Base-by-base conservation (phyloP, 2,113 vertebrate species). In the Procavia capensis region DNA sequence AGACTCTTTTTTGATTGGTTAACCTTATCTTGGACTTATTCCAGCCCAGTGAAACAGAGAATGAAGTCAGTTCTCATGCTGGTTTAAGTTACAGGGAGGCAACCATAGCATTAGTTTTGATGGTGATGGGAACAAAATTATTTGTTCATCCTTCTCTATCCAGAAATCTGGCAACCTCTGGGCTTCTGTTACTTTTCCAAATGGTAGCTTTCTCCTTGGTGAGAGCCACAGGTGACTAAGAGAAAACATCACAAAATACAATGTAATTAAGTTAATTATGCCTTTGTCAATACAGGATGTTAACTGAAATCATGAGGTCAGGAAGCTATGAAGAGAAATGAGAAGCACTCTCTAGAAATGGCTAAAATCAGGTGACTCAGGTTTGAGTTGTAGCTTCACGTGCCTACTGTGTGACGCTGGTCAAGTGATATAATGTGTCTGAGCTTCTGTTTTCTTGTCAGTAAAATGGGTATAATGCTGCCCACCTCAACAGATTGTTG, bases 41-140 rank as follows among this genome's bases (percentile, higher is more conserved):
- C 96, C 57, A 72, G 97, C 80, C 74, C 97, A 97, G 98, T 95
- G 96, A 98, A 96, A 79, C 97, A 68, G 81, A 87, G 81, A 94
- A 90, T 74, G 96, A 96, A 97, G 97, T 96, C 95, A 97, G 90
- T 92, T 93, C 95, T 85, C 90, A 85, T 90, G 94, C 93, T 66
- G 27, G 96, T 93, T 95, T 96, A 66, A 96, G 96, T 96, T 97
- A 96, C 74, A 95, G 80, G 97, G 96, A 97, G 92, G 96, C 83
- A 89, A 93, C 79, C 19, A 0, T 27, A 47, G n/a, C 14, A 27
- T 95, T 95, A 88, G 90, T 19, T 83, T 31, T 86, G 41, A 96
- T 91, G 47, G 81, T 45, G 90, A 83, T 96, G 89, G 81, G 64
- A 96, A 76, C 39, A 96, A 91, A 84, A 81, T 8, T 0, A 22